Base-by-base conservation (phyloP, 2,113 vertebrate species). In the Oncorhynchus kisutch region DNA sequence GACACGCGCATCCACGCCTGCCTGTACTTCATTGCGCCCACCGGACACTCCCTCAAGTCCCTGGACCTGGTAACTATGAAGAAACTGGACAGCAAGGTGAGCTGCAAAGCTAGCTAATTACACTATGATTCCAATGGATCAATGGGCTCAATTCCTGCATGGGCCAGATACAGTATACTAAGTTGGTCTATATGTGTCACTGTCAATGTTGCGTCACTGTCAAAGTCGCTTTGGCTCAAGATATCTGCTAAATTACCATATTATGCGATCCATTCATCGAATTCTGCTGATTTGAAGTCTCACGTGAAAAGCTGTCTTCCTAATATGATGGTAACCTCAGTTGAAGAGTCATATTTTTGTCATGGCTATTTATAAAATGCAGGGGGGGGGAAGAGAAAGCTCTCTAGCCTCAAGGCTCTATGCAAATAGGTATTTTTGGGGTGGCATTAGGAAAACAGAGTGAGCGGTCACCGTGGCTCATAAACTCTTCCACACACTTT, bases 31-130 rank as follows among this genome's bases (percentile, higher is more conserved):
- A 99, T 99, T 2, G 95, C 98, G 72, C 98, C 97, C 0, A 99
- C 98, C 0, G 98, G 98, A 70, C 98, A 99, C 84, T 99, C 98
- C 0, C 94, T 99, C 72, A 99, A 99, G 84, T 99, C 97, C 72
- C 89, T 99, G 77, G 98, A 99, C 88, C 87, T 99, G 87, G 96
- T 99, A 59, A 99, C 98, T 0, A 99, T 99, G 98, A 99, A 99
- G 91, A 99, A 99, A 84, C 94, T 99, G 4, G 98, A 99, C 86
- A 99, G 98, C 89, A 99, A 99, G 96, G 98, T 99, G 84, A 82
- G 89, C 69, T 34, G 59, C 8, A 54, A 71, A 4, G 48, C 48
- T 25, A 16, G 12, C 24, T 31, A 29, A 29, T 29, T 67, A 54
- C 16, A 18, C 51, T 54, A 54, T 54, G 16, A 54, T 54, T 14